Conservation (phyloP, 2,888 invertebrate species). For the Nomada fabriciana region DNA sequence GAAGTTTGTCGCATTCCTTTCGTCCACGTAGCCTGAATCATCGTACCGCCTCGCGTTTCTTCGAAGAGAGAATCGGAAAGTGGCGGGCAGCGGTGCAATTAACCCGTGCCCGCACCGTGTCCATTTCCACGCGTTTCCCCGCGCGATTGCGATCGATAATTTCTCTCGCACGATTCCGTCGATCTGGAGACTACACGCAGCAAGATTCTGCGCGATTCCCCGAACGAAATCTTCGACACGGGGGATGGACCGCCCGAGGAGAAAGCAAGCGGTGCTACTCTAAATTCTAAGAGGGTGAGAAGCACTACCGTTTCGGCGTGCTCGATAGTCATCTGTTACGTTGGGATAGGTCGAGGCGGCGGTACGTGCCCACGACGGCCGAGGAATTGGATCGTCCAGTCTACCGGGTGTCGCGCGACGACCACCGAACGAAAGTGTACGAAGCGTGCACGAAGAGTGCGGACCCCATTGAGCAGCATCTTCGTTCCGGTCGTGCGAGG, state of each 20-base stretch:
- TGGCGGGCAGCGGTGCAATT: not conserved
- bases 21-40: not conserved
- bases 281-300: conserved; percentile 61
- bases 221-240: not conserved
- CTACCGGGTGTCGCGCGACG: conserved; percentile 73
- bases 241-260: not conserved
- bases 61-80: conserved; percentile 3
- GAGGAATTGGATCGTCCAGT: conserved; percentile 81
- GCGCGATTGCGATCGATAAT: not conserved
- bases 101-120: not conserved
- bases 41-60: not conserved
- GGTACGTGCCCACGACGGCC: conserved; percentile 71
- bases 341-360: conserved; percentile 81
- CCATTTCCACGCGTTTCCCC: conserved; percentile 4
- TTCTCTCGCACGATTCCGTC: too few relatives aligned
- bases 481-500: not conserved
- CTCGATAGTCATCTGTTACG: conserved; percentile 81
- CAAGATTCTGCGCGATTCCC: not conserved
- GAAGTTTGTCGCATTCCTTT: conserved; percentile 14
- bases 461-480: not conserved
- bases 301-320: conserved; percentile 71
- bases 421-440: not conserved
- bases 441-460: not conserved
- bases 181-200: not conserved
- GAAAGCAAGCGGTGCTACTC: not conserved